A percentile compares a stretch with the other conserved stretches of the same genome.
Conservation (phyloP, 1,140 invertebrate genomes). For the Laodelphax striatellus region DNA sequence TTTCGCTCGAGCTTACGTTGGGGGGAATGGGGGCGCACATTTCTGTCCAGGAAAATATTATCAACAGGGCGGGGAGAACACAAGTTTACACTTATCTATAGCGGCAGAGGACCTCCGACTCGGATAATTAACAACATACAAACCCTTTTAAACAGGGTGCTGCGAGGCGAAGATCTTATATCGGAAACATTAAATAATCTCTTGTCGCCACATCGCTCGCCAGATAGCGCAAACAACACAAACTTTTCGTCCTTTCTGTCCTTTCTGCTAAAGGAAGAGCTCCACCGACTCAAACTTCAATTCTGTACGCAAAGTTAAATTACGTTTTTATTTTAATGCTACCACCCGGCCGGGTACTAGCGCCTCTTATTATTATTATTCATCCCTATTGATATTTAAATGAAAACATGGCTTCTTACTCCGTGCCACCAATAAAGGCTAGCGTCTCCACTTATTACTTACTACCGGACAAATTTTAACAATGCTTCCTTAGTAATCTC, state of each 20-base stretch:
- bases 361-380: too few relatives aligned
- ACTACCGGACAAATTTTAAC: too few relatives aligned
- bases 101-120: background rate
- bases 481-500: too few relatives aligned
- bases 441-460: too few relatives aligned
- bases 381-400: too few relatives aligned
- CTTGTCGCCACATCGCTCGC: constrained; percentile 2
- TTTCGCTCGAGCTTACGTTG: background rate
- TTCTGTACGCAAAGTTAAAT: too few relatives aligned
- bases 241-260: background rate
- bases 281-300: background rate
- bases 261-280: background rate
- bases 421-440: too few relatives aligned
- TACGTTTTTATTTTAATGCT: too few relatives aligned
- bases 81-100: constrained; percentile 10
- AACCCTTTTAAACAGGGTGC: constrained; percentile 7
- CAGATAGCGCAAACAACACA: background rate
- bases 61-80: constrained; percentile 1
- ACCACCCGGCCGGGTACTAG: too few relatives aligned
- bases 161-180: constrained; percentile 6
- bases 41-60: constrained; percentile 4
- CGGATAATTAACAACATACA: constrained; percentile 2
- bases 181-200: constrained; percentile 10
- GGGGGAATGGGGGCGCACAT: background rate
- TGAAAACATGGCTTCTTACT: too few relatives aligned